phyloP scores from a whole-genome alignment of 2,797 vertebrate species.

The Phalloptychus januarius region DNA sequence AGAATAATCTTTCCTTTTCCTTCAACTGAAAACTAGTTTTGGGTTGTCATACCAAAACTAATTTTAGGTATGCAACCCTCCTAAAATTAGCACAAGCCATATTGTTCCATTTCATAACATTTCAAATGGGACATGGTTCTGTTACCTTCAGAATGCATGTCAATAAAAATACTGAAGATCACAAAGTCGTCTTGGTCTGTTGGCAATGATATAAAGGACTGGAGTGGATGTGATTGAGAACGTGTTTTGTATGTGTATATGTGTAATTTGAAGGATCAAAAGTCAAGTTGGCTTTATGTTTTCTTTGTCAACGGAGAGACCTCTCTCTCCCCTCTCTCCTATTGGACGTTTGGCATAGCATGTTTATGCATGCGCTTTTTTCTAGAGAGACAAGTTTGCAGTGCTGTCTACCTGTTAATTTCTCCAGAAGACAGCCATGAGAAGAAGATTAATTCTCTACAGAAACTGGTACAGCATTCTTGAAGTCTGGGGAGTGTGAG shows the following conservation, averaged over 20 bases:
- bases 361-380: not conserved
- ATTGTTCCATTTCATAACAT: too few species aligned
- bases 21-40: too few species aligned
- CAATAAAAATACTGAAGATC: not conserved
- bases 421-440: not conserved
- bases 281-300: not conserved
- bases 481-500: not conserved
- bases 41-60: too few species aligned
- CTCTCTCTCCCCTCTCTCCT: too few species aligned
- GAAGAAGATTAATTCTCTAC: not conserved
- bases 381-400: not conserved
- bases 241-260: not conserved
- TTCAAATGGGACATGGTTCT: too few species aligned
- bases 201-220: not conserved
- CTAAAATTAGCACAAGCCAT: too few species aligned
- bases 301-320: not conserved
- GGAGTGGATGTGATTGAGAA: not conserved
- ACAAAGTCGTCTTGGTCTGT: not conserved
- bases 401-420: not conserved
- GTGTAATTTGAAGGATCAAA: not conserved
- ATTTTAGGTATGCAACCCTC: too few species aligned
- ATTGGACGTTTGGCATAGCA: not conserved
- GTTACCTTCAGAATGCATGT: not conserved
- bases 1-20: too few species aligned
- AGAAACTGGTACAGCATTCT: not conserved